Percentiles rank a stretch among this genome's conserved stretches.
These are phyloP conservation scores for Dusona sp. DNA, from an alignment of 2,888 invertebrate species.

Conservation along the genomic window DNA sequence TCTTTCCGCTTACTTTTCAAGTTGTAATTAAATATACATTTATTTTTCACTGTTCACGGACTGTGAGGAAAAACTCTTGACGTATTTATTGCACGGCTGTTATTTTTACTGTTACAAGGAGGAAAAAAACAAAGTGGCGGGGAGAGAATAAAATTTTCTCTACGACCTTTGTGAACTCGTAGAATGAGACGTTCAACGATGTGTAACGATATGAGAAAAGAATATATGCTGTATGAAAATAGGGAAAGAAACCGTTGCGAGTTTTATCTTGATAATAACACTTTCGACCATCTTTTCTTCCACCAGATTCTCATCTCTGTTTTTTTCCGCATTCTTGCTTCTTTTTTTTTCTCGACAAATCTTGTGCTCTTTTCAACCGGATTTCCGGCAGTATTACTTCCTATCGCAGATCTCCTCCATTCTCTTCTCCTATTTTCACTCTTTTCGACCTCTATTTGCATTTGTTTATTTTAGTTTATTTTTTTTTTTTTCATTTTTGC, in stretches of 20 bases:
- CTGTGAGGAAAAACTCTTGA: neutral
- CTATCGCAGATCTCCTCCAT: constrained; percentile 46
- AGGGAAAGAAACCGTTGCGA: constrained; percentile 46
- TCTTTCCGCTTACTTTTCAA: neutral
- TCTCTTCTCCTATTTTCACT: constrained; percentile 22
- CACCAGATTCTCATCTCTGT: constrained; percentile 39
- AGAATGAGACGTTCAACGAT: constrained; percentile 29
- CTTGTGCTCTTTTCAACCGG: constrained; percentile 53
- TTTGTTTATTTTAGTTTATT: neutral
- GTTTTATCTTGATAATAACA: constrained; percentile 62
- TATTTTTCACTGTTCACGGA: neutral
- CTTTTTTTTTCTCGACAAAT: constrained; percentile 18
- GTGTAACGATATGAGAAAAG: constrained; percentile 42
- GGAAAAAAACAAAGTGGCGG: neutral
- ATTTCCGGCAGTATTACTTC: constrained; percentile 63
- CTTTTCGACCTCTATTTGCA: constrained; percentile 2
- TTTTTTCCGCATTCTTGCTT: constrained; percentile 14
- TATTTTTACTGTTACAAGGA: constrained; percentile 30
- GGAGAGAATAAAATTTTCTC: constrained; percentile 21
- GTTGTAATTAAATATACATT: neutral
- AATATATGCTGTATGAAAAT: constrained; percentile 25
- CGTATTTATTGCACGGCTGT: neutral
- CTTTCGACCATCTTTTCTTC: constrained; percentile 46
- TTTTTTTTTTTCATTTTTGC: neutral
- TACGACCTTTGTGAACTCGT: constrained; percentile 36